Evolutionary conservation across 2,113 vertebrate genomes (phyloP), one percentile per base, ranked within the genome.

Genomic region (Tachuris rubrigastra): DNA sequence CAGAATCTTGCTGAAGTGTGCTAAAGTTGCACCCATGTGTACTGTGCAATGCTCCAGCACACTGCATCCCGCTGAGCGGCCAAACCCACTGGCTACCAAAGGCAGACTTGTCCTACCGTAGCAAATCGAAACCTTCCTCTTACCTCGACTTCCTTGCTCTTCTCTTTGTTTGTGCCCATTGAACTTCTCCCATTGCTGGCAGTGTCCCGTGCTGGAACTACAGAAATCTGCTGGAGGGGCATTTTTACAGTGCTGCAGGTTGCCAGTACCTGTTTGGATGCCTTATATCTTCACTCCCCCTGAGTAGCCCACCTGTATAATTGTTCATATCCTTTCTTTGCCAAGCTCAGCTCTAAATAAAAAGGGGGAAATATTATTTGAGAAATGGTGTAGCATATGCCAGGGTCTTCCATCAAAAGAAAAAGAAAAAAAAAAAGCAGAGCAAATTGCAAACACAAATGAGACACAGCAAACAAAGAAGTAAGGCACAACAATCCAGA

Each of bases 211-310:
- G 97, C 97, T 35, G 99, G 99, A 96, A 98, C 98, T 98, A 99
- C 98, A 67, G 98, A 99, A 96, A 99, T 99, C 98, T 99, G 98
- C 84, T 99, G 99, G 93, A 99, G 96, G 85, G 99, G 99, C 99
- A 99, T 99, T 93, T 81, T 98, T 98, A 93, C 79, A 95, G 85
- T 89, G 96, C 89, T 95, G 98, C 90, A 93, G 97, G 96, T 92
- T 94, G 96, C 97, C 97, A 90, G 50, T 78, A 94, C 98, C 97
- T 97, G 97, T 97, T 89, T 95, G 97, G 97, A 87, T 69, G 97
- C 92, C 97, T 97, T 91, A 96, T 89, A 91, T 97, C 97, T 98
- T 97, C 97, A 95, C 97, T 97, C 93, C 92, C 95, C 97, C 98
- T 10, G 95, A 96, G 97, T 59, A 98, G 96, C 96, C 97, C 98